phyloP scores from a whole-genome alignment of 2,113 vertebrate species.

The Protobothrops mucrosquamatus region DNA sequence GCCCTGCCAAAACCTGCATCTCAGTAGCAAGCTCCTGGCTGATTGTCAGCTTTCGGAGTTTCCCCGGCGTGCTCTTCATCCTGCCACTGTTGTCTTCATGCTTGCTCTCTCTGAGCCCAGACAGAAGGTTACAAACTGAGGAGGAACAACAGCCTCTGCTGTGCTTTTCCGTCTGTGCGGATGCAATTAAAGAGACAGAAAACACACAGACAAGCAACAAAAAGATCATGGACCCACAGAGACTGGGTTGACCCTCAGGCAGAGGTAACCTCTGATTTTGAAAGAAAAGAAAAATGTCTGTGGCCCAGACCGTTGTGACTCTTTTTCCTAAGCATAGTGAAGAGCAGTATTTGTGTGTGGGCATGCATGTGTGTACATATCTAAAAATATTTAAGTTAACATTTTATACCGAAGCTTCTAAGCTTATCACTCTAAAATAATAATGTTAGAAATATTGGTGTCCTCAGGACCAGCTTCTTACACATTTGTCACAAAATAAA shows the following conservation, averaged over 20 bases:
- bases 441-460: background rate
- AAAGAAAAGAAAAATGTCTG: background rate
- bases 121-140: background rate
- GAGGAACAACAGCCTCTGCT: background rate
- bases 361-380: background rate
- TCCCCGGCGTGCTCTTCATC: background rate
- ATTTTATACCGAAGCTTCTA: background rate
- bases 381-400: background rate
- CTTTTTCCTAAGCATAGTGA: background rate
- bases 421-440: background rate
- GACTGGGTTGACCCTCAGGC: background rate
- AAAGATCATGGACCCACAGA: too few species aligned
- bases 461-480: background rate
- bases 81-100: background rate
- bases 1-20: background rate
- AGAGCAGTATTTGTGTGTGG: background rate
- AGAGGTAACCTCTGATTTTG: background rate
- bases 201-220: background rate
- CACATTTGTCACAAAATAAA: slow-evolving; percentile 1
- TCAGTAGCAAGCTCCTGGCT: background rate
- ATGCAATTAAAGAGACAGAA: background rate
- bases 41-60: background rate
- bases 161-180: background rate
- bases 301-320: background rate
- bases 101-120: background rate